Percentiles rank a stretch among this genome's conserved stretches.
These are phyloP conservation scores for Xylocopa sonorina DNA, from an alignment of 1,140 invertebrate species.

Conservation along the genomic window DNA sequence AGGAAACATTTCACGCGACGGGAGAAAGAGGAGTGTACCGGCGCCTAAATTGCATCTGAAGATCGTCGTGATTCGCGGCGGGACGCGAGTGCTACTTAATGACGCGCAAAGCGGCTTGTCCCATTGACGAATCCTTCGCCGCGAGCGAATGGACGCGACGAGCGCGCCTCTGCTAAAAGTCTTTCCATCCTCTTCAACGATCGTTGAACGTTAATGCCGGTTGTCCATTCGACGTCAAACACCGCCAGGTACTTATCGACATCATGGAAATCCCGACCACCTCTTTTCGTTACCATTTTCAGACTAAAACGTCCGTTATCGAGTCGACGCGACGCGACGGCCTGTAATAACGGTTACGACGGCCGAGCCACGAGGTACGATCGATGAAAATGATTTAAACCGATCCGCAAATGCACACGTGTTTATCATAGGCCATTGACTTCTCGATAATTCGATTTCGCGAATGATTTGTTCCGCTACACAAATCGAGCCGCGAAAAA, in stretches of 20 bases:
- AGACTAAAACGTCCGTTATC: background rate
- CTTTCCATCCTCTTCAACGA: background rate
- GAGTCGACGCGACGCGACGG: background rate
- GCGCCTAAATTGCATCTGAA: constrained; percentile 34
- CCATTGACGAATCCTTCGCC: background rate
- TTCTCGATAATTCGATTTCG: constrained; percentile 35
- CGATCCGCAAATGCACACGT: constrained; percentile 12
- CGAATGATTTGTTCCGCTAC: constrained; percentile 33
- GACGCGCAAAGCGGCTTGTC: constrained; percentile 9
- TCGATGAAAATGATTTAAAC: constrained; percentile 23
- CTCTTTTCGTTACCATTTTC: too few relatives aligned
- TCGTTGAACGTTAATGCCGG: too few relatives aligned
- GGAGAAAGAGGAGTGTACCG: constrained; percentile 24
- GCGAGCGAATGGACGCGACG: background rate
- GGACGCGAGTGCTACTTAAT: constrained; percentile 16
- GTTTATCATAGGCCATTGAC: constrained; percentile 36
- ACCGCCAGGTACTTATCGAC: background rate
- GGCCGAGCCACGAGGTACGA: background rate
- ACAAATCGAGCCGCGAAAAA: constrained; percentile 27
- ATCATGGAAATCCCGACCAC: too few relatives aligned
- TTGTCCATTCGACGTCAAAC: background rate
- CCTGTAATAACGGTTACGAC: background rate
- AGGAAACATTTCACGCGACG: constrained; percentile 6
- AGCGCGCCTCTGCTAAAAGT: background rate
- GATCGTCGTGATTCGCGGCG: background rate